Conservation (phyloP, 2,888 invertebrate genomes). For the Oscheius myriophilus region DNA sequence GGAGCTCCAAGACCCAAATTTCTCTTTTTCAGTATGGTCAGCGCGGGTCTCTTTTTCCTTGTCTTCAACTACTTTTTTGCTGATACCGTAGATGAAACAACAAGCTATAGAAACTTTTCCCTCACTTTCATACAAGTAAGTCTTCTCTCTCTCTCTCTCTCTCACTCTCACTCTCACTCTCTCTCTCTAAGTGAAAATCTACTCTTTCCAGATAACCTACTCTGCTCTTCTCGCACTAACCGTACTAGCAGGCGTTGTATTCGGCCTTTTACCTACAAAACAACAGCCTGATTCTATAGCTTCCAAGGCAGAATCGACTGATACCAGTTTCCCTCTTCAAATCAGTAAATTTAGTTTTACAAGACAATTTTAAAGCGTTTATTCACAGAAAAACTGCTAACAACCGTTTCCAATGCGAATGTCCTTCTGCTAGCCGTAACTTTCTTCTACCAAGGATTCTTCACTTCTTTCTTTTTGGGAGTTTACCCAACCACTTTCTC, state of each 20-base stretch:
- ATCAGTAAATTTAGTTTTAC: background rate
- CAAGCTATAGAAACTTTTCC: slow-evolving; percentile 35
- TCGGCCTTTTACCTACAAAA: slow-evolving; percentile 39
- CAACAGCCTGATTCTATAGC: slow-evolving; percentile 43
- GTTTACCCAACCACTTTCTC: slow-evolving; percentile 42
- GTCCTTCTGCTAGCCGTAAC: slow-evolving; percentile 36
- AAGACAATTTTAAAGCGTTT: background rate
- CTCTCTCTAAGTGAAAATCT: background rate
- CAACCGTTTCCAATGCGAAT: slow-evolving; percentile 34
- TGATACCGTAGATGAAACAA: slow-evolving; percentile 34
- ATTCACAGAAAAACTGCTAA: slow-evolving; percentile 35
- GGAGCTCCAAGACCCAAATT: too few relatives aligned
- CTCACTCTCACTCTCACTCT: too few relatives aligned
- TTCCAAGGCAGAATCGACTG: slow-evolving; percentile 27
- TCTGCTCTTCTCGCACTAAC: slow-evolving; percentile 36
- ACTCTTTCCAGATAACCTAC: slow-evolving; percentile 34
- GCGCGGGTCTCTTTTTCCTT: slow-evolving; percentile 39
- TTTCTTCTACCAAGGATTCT: slow-evolving; percentile 43
- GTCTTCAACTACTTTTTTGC: slow-evolving; percentile 38
- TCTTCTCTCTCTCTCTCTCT: background rate
- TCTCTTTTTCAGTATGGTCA: slow-evolving; percentile 30
- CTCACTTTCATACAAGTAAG: slow-evolving; percentile 33
- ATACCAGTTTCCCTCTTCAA: slow-evolving; percentile 19
- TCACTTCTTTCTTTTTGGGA: slow-evolving; percentile 43
- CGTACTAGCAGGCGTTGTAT: slow-evolving; percentile 33